A percentile compares a stretch with the other conserved stretches of the same genome.
phyloP scores from a whole-genome alignment of 2,797 vertebrate species.

The Hypotaenidia philippensis region DNA sequence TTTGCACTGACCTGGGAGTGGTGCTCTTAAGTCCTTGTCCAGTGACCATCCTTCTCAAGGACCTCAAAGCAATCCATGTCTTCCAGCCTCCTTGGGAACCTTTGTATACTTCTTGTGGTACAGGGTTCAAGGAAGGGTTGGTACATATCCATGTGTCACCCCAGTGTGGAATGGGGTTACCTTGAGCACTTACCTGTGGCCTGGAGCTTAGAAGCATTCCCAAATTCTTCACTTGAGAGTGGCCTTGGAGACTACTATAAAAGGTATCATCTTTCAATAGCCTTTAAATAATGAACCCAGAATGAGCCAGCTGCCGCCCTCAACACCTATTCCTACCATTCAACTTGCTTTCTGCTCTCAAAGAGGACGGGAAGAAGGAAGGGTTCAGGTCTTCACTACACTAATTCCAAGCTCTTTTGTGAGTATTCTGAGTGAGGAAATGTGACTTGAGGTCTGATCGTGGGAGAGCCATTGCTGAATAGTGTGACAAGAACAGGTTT shows the following conservation, averaged over 20 bases:
- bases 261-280: background rate
- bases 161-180: background rate
- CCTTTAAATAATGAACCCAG: background rate
- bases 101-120: background rate
- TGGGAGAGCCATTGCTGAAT: background rate
- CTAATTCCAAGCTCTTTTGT: background rate
- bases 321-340: background rate
- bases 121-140: background rate
- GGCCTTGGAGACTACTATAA: background rate
- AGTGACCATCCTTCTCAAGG: background rate
- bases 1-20: background rate
- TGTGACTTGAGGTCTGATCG: background rate
- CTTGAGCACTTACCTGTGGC: background rate
- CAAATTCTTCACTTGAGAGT: background rate
- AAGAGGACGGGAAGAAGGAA: background rate
- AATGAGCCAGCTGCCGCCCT: background rate
- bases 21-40: background rate
- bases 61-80: background rate
- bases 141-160: background rate
- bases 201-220: background rate
- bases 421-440: background rate
- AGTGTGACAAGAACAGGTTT: background rate
- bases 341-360: background rate
- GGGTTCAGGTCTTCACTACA: background rate
- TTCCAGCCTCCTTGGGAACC: background rate